These are phyloP conservation scores for Leuciscus idus DNA, from an alignment of 2,113 vertebrate species.

Conservation along the genomic window DNA sequence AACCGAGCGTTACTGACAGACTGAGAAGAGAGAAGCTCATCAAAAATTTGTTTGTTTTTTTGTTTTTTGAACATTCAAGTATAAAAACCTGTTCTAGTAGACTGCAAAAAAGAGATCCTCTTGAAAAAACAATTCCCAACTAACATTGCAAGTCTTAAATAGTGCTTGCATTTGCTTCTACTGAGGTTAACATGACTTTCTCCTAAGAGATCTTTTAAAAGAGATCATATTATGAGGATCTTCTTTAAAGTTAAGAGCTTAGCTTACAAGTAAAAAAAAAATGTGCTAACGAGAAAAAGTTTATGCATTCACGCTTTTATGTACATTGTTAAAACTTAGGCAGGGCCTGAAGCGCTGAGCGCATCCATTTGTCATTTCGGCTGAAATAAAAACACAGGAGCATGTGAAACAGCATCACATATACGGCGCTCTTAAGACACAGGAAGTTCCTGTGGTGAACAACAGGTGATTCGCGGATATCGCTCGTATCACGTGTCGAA, in stretches of 20 bases:
- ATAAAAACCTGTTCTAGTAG: too few relatives aligned
- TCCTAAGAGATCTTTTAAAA: neutral
- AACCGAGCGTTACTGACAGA: too few relatives aligned
- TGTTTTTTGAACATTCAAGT: too few relatives aligned
- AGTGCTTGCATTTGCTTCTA: neutral
- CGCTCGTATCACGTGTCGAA: neutral
- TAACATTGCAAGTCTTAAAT: neutral
- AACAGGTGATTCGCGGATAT: neutral
- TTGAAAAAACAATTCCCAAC: neutral
- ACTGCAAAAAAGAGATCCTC: neutral
- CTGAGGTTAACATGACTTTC: neutral
- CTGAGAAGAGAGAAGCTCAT: too few relatives aligned
- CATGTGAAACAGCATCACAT: neutral
- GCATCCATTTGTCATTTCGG: neutral
- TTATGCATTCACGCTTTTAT: neutral
- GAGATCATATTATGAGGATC: neutral
- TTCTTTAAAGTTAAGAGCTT: neutral
- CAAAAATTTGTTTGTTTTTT: too few relatives aligned
- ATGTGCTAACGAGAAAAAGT: too few relatives aligned
- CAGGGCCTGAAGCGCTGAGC: neutral
- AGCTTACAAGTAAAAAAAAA: neutral
- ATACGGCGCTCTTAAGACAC: neutral
- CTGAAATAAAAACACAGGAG: neutral
- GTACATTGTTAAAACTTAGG: neutral
- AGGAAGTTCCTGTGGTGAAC: conserved; percentile 23